Evolutionary conservation across 2,797 vertebrate species (phyloP), one percentile per base, ranked within the genome.

Genomic region (Manis pentadactyla): DNA sequence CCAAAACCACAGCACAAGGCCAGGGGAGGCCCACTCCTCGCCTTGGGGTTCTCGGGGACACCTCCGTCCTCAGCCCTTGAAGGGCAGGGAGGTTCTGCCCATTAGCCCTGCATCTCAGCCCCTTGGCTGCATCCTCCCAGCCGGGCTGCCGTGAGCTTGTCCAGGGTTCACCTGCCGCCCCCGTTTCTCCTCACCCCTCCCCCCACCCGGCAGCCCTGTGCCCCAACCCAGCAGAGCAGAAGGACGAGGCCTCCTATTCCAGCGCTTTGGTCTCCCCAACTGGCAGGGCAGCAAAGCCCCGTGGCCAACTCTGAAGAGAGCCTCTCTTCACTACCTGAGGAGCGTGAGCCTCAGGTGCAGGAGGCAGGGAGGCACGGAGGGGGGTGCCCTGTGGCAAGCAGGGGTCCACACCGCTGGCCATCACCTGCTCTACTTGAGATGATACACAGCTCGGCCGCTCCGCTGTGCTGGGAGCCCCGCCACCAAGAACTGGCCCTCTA

Each of bases 391-490:
- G 8, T 18, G 17, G 53, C 12, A 7, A 23, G 51, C n/a, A n/a
- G 23, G 5, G 49, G 49, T 39, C 77, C 34, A 9, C 7, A 6
- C 29, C 7, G 7, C 75, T 37, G 25, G 42, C 29, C 17, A 14
- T 17, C 81, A 1, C 17, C 31, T 23, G 39, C 39, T 10, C 29
- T 1, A 0, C 4, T 4, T 13, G 46, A 18, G 46, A 34, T 53
- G 18, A 37, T 0, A 51, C 31, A 17, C 39, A 13, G 12, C 37
- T 5, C 4, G 0, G 29, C 8, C 2, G 2, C 27, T 7, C 1
- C 64, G 46, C 42, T 2, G 29, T 27, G 34, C 27, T 2, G 0
- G 34, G 69, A 51, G 46, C 68, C 63, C 42, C 23, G 18, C 27
- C 17, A 53, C 12, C 5, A 0, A 29, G 0, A 19, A 12, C 15